These are phyloP conservation scores for Hypomecis punctinalis DNA, from an alignment of 2,888 invertebrate genomes.

Conservation along the genomic window DNA sequence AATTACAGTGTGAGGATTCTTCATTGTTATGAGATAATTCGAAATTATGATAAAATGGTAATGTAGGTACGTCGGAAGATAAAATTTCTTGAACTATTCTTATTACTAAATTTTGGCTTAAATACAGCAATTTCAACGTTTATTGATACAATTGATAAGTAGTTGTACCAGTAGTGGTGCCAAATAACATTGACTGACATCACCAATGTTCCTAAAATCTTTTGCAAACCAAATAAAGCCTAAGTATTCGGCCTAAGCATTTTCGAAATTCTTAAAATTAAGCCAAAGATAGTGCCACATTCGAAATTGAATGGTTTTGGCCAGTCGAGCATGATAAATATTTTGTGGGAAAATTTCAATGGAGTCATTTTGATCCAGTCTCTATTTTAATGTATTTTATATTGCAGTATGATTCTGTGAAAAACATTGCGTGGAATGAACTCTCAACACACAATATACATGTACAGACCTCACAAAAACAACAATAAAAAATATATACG, in stretches of 20 bases:
- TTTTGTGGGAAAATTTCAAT: background rate
- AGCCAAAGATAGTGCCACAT: slow-evolving; percentile 51
- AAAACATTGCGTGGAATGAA: too few relatives aligned
- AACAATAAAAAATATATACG: too few relatives aligned
- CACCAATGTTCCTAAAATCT: slow-evolving; percentile 49
- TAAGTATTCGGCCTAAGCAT: slow-evolving; percentile 47
- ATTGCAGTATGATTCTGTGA: background rate
- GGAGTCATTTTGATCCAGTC: background rate
- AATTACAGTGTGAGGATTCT: too few relatives aligned
- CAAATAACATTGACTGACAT: slow-evolving; percentile 47
- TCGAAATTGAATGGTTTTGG: slow-evolving; percentile 14
- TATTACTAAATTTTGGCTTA: too few relatives aligned
- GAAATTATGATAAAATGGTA: too few relatives aligned
- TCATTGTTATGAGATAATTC: too few relatives aligned
- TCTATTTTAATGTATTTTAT: background rate
- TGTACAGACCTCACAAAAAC: too few relatives aligned
- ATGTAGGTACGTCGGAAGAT: too few relatives aligned
- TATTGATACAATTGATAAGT: slow-evolving; percentile 35
- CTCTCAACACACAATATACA: too few relatives aligned
- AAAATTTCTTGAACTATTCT: too few relatives aligned
- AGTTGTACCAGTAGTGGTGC: slow-evolving; percentile 50
- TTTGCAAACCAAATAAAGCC: slow-evolving; percentile 25
- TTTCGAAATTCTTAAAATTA: slow-evolving; percentile 34
- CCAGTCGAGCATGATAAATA: background rate
- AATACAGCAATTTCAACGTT: too few relatives aligned